phyloP scores from a whole-genome alignment of 2,888 invertebrate genomes.

The Pammene fasciana region DNA sequence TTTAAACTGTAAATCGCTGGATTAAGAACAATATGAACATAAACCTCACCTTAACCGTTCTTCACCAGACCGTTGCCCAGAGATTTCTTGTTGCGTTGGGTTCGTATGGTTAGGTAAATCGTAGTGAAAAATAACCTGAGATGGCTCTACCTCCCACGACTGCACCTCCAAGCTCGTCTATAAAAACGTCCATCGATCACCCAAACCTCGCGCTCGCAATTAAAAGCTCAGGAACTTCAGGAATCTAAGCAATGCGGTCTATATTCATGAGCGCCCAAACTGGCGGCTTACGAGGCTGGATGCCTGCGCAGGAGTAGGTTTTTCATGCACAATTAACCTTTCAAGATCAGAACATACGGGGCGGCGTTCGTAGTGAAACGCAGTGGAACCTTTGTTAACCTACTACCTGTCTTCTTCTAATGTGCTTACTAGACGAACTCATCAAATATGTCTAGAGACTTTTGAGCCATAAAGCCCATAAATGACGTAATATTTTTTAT shows the following conservation, averaged over 20 bases:
- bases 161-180: slow-evolving; percentile 4
- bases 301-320: slow-evolving; percentile 63
- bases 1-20: too few species aligned
- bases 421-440: too few species aligned
- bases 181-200: slow-evolving; percentile 50
- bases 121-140: not conserved
- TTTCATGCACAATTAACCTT: slow-evolving; percentile 68
- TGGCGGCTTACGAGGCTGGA: slow-evolving; percentile 69
- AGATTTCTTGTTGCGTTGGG: too few species aligned
- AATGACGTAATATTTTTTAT: too few species aligned
- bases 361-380: not conserved
- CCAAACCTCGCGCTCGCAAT: slow-evolving; percentile 56
- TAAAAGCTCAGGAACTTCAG: slow-evolving; percentile 51
- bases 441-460: too few species aligned
- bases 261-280: slow-evolving; percentile 72
- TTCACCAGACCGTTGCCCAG: too few species aligned
- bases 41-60: too few species aligned
- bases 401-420: too few species aligned
- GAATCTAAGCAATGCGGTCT: slow-evolving; percentile 70
- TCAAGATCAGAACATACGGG: not conserved
- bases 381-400: not conserved
- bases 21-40: too few species aligned
- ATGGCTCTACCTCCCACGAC: slow-evolving; percentile 6
- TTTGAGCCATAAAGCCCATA: too few species aligned
- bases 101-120: too few species aligned